phyloP scores from a whole-genome alignment of 1,140 invertebrate species.

The Galleria mellonella region DNA sequence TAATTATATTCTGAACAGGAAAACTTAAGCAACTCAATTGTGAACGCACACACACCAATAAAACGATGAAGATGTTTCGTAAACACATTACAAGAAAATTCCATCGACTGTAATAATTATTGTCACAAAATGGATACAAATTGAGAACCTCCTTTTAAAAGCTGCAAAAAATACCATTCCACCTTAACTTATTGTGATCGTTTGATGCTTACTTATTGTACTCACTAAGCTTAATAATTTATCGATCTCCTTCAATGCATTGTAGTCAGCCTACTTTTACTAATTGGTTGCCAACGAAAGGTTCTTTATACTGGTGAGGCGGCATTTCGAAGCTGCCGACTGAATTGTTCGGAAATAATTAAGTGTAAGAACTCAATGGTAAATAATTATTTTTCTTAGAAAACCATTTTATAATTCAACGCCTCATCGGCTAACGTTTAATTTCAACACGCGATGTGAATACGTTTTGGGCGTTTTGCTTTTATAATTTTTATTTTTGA shows the following conservation, averaged over 20 bases:
- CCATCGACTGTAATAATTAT: too few species aligned
- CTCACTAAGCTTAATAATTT: constrained; percentile 25
- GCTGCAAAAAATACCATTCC: constrained; percentile 7
- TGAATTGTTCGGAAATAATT: constrained; percentile 28
- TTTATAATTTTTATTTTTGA: too few species aligned
- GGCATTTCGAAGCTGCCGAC: constrained; percentile 15
- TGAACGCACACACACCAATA: too few species aligned
- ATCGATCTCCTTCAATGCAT: constrained; percentile 23
- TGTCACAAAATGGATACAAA: too few species aligned
- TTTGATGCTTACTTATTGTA: constrained; percentile 12
- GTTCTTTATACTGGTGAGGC: constrained; percentile 16
- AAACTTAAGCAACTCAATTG: too few species aligned
- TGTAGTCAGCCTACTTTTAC: constrained; percentile 27
- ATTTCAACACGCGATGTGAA: constrained; percentile 14
- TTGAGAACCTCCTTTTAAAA: too few species aligned
- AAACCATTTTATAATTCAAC: constrained; percentile 18
- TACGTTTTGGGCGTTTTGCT: too few species aligned
- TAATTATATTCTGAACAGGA: too few species aligned
- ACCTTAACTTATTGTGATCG: too few species aligned
- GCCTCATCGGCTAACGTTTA: constrained; percentile 8
- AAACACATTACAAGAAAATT: too few species aligned
- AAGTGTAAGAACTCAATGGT: constrained; percentile 20
- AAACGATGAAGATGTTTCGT: too few species aligned
- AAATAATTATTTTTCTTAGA: constrained; percentile 27
- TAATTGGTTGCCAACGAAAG: constrained; percentile 30